phyloP scores from a whole-genome alignment of 2,888 invertebrate genomes.

The Philaethria dido region DNA sequence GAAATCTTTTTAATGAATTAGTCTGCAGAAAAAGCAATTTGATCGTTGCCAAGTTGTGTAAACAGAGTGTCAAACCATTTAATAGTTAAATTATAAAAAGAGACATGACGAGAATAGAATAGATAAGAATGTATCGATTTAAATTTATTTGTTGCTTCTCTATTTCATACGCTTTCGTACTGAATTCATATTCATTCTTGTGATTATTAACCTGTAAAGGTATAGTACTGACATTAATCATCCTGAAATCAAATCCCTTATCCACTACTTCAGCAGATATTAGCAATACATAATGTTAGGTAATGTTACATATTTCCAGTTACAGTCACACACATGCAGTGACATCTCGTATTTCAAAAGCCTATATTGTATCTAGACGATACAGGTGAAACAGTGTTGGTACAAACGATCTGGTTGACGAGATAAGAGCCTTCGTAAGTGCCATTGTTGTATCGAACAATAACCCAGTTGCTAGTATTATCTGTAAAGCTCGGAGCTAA shows the following conservation, averaged over 20 bases:
- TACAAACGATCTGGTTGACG: constrained; percentile 71
- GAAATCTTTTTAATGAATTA: constrained; percentile 12
- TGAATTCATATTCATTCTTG: no score
- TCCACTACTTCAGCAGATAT: no score
- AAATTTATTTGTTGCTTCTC: no score
- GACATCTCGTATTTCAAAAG: not conserved
- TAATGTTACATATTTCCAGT: no score
- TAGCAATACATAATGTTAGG: no score
- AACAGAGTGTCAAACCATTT: not conserved
- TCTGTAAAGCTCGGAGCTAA: constrained; percentile 64
- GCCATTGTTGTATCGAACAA: constrained; percentile 71
- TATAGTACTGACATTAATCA: not conserved
- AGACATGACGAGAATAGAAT: not conserved
- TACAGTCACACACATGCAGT: not conserved
- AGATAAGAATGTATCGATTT: not conserved
- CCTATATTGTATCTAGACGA: constrained; percentile 29
- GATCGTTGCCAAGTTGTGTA: not conserved
- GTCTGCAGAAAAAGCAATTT: not conserved
- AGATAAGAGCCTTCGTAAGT: constrained; percentile 71
- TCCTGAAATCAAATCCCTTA: not conserved
- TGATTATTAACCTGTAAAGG: not conserved
- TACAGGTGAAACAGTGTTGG: constrained; percentile 59
- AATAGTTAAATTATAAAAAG: not conserved
- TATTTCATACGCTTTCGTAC: no score
- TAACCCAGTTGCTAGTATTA: constrained; percentile 67